phyloP scores from a whole-genome alignment of 1,140 invertebrate species.

The Euborellia annulipes region DNA sequence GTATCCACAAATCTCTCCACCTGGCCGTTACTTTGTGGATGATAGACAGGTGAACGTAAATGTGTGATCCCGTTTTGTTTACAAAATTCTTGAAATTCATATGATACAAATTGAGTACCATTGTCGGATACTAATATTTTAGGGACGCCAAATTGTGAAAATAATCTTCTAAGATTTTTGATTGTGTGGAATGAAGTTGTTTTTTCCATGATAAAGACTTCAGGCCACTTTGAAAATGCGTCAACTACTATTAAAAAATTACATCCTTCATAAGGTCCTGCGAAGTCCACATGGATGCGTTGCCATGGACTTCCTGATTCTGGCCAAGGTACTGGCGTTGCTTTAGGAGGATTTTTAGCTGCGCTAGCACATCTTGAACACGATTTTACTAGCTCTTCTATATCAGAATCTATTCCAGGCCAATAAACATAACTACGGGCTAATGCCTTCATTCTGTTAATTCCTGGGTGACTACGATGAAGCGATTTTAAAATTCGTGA shows the following conservation, averaged over 20 bases:
- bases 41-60: conserved; percentile 13
- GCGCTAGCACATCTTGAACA: conserved; percentile 26
- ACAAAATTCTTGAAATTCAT: conserved; percentile 16
- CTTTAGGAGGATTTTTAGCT: background rate
- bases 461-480: conserved; percentile 31
- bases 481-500: conserved; percentile 24
- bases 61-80: conserved; percentile 15
- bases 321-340: conserved; percentile 1
- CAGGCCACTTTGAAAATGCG: conserved; percentile 1
- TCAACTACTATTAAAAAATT: background rate
- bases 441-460: conserved; percentile 32
- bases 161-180: background rate
- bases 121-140: conserved; percentile 18
- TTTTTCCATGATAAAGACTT: background rate
- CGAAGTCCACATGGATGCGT: background rate
- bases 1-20: conserved; percentile 21
- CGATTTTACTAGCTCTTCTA: conserved; percentile 20
- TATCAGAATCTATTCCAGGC: conserved; percentile 30
- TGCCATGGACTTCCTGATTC: background rate
- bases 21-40: conserved; percentile 15
- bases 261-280: background rate
- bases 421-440: conserved; percentile 33
- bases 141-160: conserved; percentile 16
- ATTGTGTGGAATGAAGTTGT: background rate
- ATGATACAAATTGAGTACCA: conserved; percentile 16